A percentile compares a stretch with the other conserved stretches of the same genome.
phyloP scores from a whole-genome alignment of 2,888 invertebrate species.

The Synergus gifuensis region DNA sequence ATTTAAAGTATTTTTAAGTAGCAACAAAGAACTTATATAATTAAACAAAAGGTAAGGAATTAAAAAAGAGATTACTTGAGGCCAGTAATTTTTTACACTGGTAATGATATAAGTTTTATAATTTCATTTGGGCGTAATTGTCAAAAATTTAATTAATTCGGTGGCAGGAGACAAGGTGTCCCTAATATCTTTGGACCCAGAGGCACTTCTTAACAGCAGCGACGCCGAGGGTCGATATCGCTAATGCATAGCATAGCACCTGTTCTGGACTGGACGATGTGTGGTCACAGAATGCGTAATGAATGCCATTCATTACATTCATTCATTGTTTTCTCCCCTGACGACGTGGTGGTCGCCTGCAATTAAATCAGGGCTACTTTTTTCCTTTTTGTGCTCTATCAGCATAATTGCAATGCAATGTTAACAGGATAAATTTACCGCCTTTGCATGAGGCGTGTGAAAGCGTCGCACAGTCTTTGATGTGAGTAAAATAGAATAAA shows the following conservation, averaged over 20 bases:
- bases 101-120: background rate
- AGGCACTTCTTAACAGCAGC: constrained; percentile 31
- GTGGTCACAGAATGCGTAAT: constrained; percentile 56
- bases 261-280: constrained; percentile 23
- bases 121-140: background rate
- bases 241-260: constrained; percentile 28
- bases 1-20: too few relatives aligned
- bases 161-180: constrained; percentile 31
- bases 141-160: constrained; percentile 27
- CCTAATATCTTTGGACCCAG: constrained; percentile 22
- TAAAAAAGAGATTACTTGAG: background rate
- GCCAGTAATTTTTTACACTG: background rate
- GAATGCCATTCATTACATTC: constrained; percentile 54
- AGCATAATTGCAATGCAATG: constrained; percentile 56
- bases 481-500: constrained; percentile 23
- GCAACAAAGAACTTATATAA: too few relatives aligned
- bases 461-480: constrained; percentile 17
- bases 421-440: constrained; percentile 25
- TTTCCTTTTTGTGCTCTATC: constrained; percentile 44
- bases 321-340: constrained; percentile 58
- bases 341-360: constrained; percentile 57
- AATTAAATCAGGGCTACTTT: constrained; percentile 59
- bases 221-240: constrained; percentile 24
- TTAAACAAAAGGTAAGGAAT: background rate
- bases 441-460: constrained; percentile 13